Evolutionary conservation across 1,140 invertebrate genomes (phyloP).

Genomic region (Drosophila nigrodunni): DNA sequence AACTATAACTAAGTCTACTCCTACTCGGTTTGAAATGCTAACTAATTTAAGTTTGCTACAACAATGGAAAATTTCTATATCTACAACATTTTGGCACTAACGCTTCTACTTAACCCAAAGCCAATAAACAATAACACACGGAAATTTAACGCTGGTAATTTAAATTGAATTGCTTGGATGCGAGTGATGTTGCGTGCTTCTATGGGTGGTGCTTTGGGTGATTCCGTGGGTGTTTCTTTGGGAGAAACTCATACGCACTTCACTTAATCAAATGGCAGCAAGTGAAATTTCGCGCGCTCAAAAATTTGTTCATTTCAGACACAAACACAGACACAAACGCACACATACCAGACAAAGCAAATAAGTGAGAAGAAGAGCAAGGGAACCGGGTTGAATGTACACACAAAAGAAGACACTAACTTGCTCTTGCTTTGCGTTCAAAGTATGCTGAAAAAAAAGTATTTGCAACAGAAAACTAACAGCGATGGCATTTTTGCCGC

Average conservation of each 20-base stretch:
- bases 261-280: conserved; percentile 68
- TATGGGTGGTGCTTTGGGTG: neutral
- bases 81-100: neutral
- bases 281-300: conserved; percentile 52
- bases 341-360: neutral
- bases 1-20: conserved; percentile 9
- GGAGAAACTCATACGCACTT: conserved; percentile 29
- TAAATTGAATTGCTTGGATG: conserved; percentile 34
- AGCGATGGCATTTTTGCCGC: conserved; percentile 42
- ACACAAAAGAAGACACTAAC: conserved; percentile 17
- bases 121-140: neutral
- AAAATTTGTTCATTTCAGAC: conserved; percentile 63
- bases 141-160: conserved; percentile 45
- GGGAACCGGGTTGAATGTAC: neutral
- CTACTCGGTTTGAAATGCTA: neutral
- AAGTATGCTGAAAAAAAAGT: conserved; percentile 40
- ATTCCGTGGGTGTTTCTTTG: neutral
- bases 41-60: no score
- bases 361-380: neutral
- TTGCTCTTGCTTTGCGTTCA: conserved; percentile 1
- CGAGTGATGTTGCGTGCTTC: neutral
- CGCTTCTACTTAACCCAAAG: conserved; percentile 1
- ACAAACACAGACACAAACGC: conserved; percentile 13
- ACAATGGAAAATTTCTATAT: no score
- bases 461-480: conserved; percentile 50